Base-by-base conservation (phyloP, 2,888 invertebrate species). In the Coelinius sp. region DNA sequence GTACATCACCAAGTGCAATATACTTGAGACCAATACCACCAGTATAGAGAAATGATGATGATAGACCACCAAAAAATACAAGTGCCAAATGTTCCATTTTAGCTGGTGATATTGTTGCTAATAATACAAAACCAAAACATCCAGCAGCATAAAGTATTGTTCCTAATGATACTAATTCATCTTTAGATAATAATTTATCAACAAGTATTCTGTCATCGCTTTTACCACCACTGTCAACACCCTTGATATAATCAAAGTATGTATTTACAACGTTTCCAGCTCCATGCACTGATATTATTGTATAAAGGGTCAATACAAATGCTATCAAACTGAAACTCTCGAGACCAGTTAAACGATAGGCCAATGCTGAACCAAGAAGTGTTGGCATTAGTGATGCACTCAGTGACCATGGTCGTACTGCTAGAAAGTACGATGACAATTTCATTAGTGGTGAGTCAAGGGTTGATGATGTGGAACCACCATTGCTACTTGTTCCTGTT, bases 201-300 rank as follows among this genome's bases (percentile, higher is more conserved):
- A 98, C 97, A 69, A 98, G 90, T 79, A 96, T 97, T 83, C 97
- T 91, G 85, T 98, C 98, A 85, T 98, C 97, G 79, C 97, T 96
- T 89, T 95, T 96, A 4, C 78, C 71, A 75, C 95, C 91, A 85
- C 94, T 95, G 88, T 98, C 98, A 70, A 98, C 97, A 59, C 95
- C 98, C 89, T 96, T 96, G 35, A 95, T 93, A 85, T 95, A 98
- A 88, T 98, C 98, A 86, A 94, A 98, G 87, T 97, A 98, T 0
- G 98, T 98, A 88, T 98, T 98, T 24, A 98, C 97, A 46, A 98
- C 93, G 88, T 98, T 98, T 67, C 97, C 98, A 74, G 98, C 98
- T 74, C 97, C 97, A 86, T 98, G 98, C 2, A 98, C 98, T 0
- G 95, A 95, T 73, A 97, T 91, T 22, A 97, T 94, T 2, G 97